These are phyloP conservation scores for Chiloscyllium punctatum DNA, from an alignment of 2,797 vertebrate species.

Conservation along the genomic window DNA sequence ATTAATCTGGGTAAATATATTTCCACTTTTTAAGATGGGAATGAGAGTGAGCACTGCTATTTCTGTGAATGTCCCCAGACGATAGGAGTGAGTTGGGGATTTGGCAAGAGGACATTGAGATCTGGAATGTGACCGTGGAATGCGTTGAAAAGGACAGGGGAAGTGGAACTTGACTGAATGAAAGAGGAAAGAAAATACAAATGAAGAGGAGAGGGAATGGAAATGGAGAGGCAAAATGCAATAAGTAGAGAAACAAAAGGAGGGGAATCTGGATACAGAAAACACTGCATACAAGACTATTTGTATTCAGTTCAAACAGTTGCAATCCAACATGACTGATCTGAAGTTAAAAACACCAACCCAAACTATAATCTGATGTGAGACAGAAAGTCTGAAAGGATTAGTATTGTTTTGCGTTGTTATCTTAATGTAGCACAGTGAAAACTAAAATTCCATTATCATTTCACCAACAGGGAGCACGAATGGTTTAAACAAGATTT, in stretches of 20 bases:
- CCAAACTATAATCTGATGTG: not conserved
- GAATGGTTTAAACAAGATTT: slow-evolving; percentile 98
- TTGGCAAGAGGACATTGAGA: not conserved
- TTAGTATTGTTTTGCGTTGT: not conserved
- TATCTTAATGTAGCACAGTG: not conserved
- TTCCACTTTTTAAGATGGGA: not conserved
- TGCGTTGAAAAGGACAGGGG: not conserved
- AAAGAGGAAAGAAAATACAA: not conserved
- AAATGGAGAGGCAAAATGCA: not conserved
- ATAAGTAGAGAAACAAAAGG: not conserved
- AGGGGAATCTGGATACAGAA: not conserved
- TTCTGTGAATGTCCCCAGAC: not conserved
- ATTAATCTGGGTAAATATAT: not conserved
- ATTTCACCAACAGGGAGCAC: slow-evolving; percentile 63
- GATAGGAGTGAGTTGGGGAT: not conserved
- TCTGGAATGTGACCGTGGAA: not conserved
- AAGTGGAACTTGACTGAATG: not conserved
- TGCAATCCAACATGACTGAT: not conserved
- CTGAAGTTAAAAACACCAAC: not conserved
- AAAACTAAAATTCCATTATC: not conserved
- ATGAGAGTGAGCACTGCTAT: not conserved
- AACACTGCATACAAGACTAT: too few species aligned
- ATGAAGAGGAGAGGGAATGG: not conserved
- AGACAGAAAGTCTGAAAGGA: not conserved
- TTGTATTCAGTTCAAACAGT: not conserved